phyloP scores from a whole-genome alignment of 2,888 invertebrate genomes.

The Mesorhabditis belari region DNA sequence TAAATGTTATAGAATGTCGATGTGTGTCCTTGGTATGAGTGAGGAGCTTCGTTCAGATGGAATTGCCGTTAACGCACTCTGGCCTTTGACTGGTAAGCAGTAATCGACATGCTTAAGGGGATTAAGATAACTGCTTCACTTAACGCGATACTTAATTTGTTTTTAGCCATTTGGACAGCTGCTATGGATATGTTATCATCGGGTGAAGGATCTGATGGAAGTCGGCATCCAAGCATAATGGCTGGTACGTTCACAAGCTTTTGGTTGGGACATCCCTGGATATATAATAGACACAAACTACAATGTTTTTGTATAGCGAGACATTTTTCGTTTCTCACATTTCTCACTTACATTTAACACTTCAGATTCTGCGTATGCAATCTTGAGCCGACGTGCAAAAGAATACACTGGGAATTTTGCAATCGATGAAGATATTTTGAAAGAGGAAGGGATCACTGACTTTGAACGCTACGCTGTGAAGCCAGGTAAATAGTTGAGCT shows the following conservation, averaged over 20 bases:
- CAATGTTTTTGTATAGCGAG: no score
- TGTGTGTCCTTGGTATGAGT: constrained; percentile 92
- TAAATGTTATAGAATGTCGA: constrained; percentile 68
- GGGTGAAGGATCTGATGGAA: constrained; percentile 58
- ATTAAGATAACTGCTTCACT: no score
- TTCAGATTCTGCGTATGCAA: constrained; percentile 77
- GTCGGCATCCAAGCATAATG: constrained; percentile 34
- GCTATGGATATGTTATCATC: constrained; percentile 64
- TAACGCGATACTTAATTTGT: not conserved
- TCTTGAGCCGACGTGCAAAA: constrained; percentile 72
- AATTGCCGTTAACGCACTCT: constrained; percentile 87
- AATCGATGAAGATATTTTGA: constrained; percentile 82
- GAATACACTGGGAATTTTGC: constrained; percentile 76
- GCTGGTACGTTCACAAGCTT: constrained; percentile 9
- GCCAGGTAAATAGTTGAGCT: constrained; percentile 62
- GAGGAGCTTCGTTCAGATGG: constrained; percentile 76
- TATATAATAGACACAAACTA: no score
- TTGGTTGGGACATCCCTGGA: not conserved
- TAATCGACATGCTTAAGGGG: no score
- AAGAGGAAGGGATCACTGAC: constrained; percentile 72
- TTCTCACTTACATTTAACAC: no score
- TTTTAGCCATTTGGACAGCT: constrained; percentile 64
- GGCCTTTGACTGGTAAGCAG: constrained; percentile 67
- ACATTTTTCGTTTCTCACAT: no score
- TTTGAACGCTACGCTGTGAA: constrained; percentile 76